Evolutionary conservation across 2,888 invertebrate species (phyloP).

Genomic region (Spialia ferax): DNA sequence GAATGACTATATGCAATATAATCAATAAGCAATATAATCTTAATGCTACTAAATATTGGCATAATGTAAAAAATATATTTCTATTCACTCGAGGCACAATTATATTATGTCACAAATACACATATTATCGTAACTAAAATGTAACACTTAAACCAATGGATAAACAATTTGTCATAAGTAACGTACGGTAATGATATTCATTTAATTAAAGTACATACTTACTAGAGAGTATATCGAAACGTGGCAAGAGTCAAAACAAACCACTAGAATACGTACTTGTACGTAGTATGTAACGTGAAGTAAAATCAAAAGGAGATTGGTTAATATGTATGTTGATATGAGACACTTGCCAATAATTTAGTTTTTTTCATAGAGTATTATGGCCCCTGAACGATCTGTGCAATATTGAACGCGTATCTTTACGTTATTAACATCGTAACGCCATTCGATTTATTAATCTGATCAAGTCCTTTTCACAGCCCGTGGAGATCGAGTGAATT

Average conservation of each 20-base stretch:
- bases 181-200: constrained; percentile 29
- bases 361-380: constrained; percentile 44
- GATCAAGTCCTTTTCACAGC: no score
- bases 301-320: neutral
- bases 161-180: constrained; percentile 33
- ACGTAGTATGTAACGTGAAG: neutral
- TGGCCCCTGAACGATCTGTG: constrained; percentile 47
- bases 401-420: no score
- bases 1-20: constrained; percentile 24
- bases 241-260: constrained; percentile 58
- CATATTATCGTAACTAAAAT: constrained; percentile 40
- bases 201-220: constrained; percentile 33
- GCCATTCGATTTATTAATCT: no score
- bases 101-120: constrained; percentile 48
- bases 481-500: no score
- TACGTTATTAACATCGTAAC: neutral
- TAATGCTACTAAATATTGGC: constrained; percentile 53
- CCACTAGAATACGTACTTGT: constrained; percentile 28
- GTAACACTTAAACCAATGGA: constrained; percentile 36
- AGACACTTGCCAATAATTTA: constrained; percentile 43
- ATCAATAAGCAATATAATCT: constrained; percentile 41
- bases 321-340: constrained; percentile 18
- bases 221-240: constrained; percentile 47
- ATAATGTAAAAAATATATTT: constrained; percentile 55
- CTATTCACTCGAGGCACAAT: constrained; percentile 55